phyloP scores from a whole-genome alignment of 2,888 invertebrate species.

The Netelia inedita region DNA sequence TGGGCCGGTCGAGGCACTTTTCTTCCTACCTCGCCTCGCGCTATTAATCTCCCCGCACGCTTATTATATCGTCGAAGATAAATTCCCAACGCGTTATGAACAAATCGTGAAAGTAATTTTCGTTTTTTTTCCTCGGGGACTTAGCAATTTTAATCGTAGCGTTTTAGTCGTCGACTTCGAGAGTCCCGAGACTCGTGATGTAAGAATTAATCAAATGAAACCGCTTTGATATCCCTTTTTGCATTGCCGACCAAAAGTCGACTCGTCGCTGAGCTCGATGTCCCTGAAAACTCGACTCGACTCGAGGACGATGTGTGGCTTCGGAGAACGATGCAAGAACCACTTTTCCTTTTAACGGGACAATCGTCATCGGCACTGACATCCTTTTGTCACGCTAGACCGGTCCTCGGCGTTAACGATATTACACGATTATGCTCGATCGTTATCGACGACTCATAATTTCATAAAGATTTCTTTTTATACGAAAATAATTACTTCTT shows the following conservation, averaged over 20 bases:
- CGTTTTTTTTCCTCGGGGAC: background rate
- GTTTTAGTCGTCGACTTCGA: background rate
- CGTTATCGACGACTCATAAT: background rate
- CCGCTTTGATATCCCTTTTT: too few relatives aligned
- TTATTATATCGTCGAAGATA: background rate
- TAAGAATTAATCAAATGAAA: too few relatives aligned
- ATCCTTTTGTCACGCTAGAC: background rate
- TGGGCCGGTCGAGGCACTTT: background rate
- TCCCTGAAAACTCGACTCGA: background rate
- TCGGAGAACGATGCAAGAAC: background rate
- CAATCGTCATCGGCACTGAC: slow-evolving; percentile 15
- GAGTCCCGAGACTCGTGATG: background rate
- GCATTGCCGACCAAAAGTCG: background rate
- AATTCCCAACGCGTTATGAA: background rate
- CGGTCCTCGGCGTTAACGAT: too few relatives aligned
- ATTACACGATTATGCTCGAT: background rate
- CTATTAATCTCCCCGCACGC: slow-evolving; percentile 1
- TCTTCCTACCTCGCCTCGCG: background rate
- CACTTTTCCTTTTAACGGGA: slow-evolving; percentile 22
- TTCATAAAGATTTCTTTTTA: too few relatives aligned
- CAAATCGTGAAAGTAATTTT: background rate
- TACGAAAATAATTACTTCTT: too few relatives aligned
- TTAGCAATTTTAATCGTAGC: slow-evolving; percentile 24
- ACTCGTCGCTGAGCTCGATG: background rate
- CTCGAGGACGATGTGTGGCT: background rate